Evolutionary conservation across 2,888 invertebrate species (phyloP).

Genomic region (Uloborus plumipes): DNA sequence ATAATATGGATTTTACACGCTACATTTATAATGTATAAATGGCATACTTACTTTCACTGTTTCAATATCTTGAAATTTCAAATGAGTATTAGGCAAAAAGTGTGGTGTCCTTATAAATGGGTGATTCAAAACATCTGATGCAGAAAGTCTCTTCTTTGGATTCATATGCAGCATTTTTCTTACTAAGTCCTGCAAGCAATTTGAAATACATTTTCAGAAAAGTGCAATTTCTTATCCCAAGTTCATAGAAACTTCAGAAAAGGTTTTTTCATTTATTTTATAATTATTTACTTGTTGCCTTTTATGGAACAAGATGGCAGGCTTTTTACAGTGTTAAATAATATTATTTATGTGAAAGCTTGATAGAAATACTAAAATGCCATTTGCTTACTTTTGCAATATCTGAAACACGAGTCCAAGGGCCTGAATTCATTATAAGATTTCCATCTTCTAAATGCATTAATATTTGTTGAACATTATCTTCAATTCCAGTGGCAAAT

Average conservation of each 20-base stretch:
- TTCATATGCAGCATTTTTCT: slow-evolving; percentile 94
- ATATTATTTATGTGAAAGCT: no score
- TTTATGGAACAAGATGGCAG: no score
- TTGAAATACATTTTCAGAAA: no score
- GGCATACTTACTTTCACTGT: slow-evolving; percentile 70
- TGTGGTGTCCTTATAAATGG: slow-evolving; percentile 84
- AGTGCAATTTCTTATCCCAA: no score
- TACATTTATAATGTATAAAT: not conserved
- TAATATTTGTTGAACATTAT: slow-evolving; percentile 89
- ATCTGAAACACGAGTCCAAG: slow-evolving; percentile 86
- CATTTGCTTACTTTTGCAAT: slow-evolving; percentile 78
- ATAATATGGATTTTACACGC: no score
- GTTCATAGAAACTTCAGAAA: no score
- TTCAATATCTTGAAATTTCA: slow-evolving; percentile 73
- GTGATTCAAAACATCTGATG: slow-evolving; percentile 85
- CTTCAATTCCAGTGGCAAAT: slow-evolving; percentile 79
- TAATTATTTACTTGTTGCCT: no score
- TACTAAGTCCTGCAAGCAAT: slow-evolving; percentile 80
- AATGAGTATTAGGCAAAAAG: slow-evolving; percentile 74
- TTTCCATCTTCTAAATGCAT: slow-evolving; percentile 92
- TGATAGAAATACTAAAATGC: not conserved
- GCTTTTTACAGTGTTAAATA: no score
- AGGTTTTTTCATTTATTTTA: no score
- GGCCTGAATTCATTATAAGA: slow-evolving; percentile 79
- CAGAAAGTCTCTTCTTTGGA: slow-evolving; percentile 88